These are phyloP conservation scores for Campylomormyrus numenius DNA, from an alignment of 2,113 vertebrate species.

Conservation along the genomic window DNA sequence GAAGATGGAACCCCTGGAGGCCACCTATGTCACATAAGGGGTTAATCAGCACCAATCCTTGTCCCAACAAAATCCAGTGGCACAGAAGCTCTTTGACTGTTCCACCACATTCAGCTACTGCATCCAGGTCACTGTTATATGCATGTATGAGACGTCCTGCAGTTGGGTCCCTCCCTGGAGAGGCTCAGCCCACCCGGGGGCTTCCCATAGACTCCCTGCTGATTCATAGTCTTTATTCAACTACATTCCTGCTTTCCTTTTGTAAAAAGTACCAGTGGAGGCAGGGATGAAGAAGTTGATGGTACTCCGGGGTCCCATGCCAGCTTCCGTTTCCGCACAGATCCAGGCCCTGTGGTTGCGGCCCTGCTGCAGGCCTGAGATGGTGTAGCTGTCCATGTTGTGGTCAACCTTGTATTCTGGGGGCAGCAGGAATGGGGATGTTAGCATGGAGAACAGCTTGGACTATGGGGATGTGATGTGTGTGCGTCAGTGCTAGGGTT, in stretches of 20 bases:
- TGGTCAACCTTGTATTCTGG: conserved; percentile 41
- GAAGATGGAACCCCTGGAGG: too few species aligned
- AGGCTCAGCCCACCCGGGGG: neutral
- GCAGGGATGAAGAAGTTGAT: conserved; percentile 31
- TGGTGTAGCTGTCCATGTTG: neutral
- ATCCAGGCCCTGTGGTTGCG: conserved; percentile 48
- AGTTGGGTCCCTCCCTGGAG: neutral
- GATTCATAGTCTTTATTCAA: neutral
- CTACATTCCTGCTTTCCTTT: neutral
- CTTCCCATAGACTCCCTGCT: neutral
- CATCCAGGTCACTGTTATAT: neutral
- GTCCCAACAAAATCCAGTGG: neutral
- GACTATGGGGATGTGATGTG: neutral
- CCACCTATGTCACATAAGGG: too few species aligned
- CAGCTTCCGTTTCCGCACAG: conserved; percentile 46
- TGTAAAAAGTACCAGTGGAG: conserved; percentile 23
- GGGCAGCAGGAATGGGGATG: neutral
- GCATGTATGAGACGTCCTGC: neutral
- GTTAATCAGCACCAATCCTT: too few species aligned
- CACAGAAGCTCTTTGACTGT: neutral
- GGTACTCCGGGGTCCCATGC: conserved; percentile 34
- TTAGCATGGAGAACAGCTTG: neutral
- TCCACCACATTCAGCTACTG: neutral
- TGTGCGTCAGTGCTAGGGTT: neutral
- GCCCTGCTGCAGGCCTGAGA: conserved; percentile 35